Evolutionary conservation across 2,113 vertebrate genomes (phyloP).

Genomic region (Ammodytes dubius): DNA sequence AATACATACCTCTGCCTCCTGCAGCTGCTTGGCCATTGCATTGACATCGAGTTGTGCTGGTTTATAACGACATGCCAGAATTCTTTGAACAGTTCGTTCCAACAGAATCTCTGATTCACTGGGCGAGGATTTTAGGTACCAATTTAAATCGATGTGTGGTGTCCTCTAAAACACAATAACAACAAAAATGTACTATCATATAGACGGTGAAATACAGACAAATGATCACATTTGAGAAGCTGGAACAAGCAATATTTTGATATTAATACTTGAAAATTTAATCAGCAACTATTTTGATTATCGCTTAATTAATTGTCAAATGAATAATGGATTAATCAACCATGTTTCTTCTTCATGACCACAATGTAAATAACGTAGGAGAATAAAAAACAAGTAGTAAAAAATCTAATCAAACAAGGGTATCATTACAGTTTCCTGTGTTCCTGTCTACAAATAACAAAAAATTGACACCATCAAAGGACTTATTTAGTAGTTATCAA

Average conservation of each 20-base stretch:
- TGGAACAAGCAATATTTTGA: not conserved
- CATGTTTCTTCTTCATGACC: not conserved
- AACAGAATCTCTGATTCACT: conserved; percentile 75
- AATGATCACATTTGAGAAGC: not conserved
- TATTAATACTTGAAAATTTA: not conserved
- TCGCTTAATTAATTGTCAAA: not conserved
- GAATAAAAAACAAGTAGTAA: not conserved
- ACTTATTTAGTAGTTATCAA: not conserved
- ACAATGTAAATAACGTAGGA: not conserved
- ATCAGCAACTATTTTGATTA: not conserved
- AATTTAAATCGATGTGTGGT: conserved; percentile 52
- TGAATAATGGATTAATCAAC: not conserved
- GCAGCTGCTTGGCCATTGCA: conserved; percentile 88
- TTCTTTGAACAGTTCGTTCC: conserved; percentile 81
- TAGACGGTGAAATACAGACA: not conserved
- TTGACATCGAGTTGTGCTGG: conserved; percentile 85
- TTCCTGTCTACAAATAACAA: not conserved
- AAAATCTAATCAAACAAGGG: not conserved
- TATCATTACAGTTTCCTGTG: not conserved
- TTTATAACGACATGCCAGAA: conserved; percentile 88
- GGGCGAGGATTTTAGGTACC: conserved; percentile 55
- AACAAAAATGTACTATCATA: not conserved
- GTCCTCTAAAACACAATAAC: conserved; percentile 46
- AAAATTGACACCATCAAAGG: too few relatives aligned
- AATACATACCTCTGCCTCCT: conserved; percentile 88